These are phyloP conservation scores for Thalassoma bifasciatum DNA, from an alignment of 2,113 vertebrate genomes.

Conservation along the genomic window DNA sequence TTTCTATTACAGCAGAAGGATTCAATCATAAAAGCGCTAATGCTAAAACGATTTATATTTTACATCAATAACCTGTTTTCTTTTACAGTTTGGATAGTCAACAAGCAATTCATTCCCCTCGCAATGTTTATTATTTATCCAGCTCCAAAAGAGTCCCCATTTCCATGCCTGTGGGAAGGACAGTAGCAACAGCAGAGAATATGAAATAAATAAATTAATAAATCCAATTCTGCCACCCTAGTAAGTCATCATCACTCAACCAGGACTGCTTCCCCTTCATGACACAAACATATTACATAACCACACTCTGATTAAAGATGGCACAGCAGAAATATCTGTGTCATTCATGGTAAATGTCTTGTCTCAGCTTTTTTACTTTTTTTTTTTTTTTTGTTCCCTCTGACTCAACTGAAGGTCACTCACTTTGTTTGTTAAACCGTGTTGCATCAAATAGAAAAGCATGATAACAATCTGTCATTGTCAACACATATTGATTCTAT, in stretches of 20 bases:
- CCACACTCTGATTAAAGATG: constrained; percentile 12
- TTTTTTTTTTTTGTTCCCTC: constrained; percentile 2
- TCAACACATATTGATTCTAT: constrained; percentile 31
- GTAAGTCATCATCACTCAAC: constrained; percentile 33
- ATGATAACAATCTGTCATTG: constrained; percentile 5
- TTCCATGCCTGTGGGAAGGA: constrained; percentile 14
- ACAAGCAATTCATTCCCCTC: not conserved
- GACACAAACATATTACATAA: constrained; percentile 55
- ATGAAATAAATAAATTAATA: constrained; percentile 48
- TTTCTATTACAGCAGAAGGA: not conserved
- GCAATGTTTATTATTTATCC: not conserved
- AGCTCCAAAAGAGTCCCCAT: not conserved
- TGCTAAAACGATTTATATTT: too few relatives aligned
- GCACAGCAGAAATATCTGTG: constrained; percentile 18
- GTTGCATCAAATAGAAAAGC: constrained; percentile 22
- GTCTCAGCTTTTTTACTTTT: constrained; percentile 9
- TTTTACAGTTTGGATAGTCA: not conserved
- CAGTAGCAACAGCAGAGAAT: constrained; percentile 17
- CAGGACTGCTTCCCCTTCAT: constrained; percentile 23
- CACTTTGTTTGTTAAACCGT: constrained; percentile 22
- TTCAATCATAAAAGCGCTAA: not conserved
- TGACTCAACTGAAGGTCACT: constrained; percentile 35
- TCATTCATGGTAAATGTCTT: not conserved
- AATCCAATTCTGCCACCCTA: constrained; percentile 37
- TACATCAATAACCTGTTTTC: too few relatives aligned